Evolutionary conservation across 2,113 vertebrate genomes (phyloP).

Genomic region (Chloroceryle aenea): DNA sequence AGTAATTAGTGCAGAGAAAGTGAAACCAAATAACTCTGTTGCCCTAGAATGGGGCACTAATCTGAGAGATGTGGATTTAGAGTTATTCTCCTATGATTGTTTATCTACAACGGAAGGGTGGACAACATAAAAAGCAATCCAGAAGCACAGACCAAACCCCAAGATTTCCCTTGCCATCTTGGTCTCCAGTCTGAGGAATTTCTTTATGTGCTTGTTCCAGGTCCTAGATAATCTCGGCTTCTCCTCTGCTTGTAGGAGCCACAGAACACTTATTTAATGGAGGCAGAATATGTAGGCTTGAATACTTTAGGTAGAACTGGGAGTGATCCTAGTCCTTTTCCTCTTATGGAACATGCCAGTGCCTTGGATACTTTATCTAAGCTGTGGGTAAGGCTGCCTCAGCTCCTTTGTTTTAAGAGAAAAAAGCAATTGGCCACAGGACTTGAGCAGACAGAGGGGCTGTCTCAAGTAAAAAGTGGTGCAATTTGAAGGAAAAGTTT

Average conservation of each 20-base stretch:
- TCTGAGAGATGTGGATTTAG: not conserved
- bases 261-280: not conserved
- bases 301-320: not conserved
- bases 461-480: not conserved
- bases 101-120: not conserved
- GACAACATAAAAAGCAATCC: not conserved
- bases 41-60: not conserved
- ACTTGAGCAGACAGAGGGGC: not conserved
- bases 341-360: not conserved
- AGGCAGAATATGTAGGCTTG: not conserved
- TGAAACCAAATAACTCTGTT: not conserved
- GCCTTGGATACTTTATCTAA: not conserved
- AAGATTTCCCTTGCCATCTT: not conserved
- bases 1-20: not conserved
- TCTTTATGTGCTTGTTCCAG: not conserved
- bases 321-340: not conserved
- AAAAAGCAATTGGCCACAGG: not conserved
- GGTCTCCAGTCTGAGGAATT: not conserved
- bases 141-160: not conserved
- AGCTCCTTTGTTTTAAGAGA: not conserved
- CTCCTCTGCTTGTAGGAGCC: not conserved
- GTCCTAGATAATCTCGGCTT: not conserved
- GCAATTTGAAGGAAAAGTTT: not conserved
- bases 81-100: not conserved
- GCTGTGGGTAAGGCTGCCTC: not conserved